Base-by-base conservation (phyloP, 2,113 vertebrate species). In the Istiophorus platypterus region DNA sequence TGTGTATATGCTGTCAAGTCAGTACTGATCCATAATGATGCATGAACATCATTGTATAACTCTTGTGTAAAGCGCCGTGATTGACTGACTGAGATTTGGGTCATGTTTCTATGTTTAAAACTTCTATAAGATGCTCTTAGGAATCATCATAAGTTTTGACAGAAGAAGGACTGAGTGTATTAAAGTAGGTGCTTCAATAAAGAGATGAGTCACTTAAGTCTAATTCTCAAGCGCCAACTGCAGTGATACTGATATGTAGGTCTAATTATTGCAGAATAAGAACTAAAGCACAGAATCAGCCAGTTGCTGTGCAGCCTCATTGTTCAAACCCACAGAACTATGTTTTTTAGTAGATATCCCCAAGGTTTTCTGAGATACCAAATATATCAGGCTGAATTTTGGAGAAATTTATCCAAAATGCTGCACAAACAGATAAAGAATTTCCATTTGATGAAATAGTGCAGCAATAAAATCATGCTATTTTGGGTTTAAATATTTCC, bases 181-280 rank as follows among this genome's bases (percentile, higher is more conserved):
- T 62, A 41, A 3, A 20, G 47, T 31, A 24, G 52, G 11, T 24
- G n/a, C 22, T 56, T 56, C 5, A 34, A 13, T 56, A 56, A 17
- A 31, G n/a, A n/a, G n/a, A 26, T 22, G 18, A 39, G 37, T 39
- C 37, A 39, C 37, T 39, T 9, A 24, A 49, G 58, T 37, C 26
- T 20, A 11, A 58, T 39, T 72, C 22, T 72, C 31, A 52, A 67
- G 20, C 10, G 13, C 29, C 61, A 7, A 57, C 64, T 70, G 72
- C 77, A 57, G 72, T 57, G 20, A 10, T 54, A n/a, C 59, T 26
- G 26, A 63, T 20, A 69, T 24, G 24, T 27, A 37, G 72, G 57
- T 65, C 6, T 41, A 63, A 65, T 51, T 41, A 39, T 37, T 70
- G 27, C 65, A 37, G 24, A 54, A 54, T 37, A 72, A 72, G 39